phyloP scores from a whole-genome alignment of 2,113 vertebrate species.

The Elephas maximus region DNA sequence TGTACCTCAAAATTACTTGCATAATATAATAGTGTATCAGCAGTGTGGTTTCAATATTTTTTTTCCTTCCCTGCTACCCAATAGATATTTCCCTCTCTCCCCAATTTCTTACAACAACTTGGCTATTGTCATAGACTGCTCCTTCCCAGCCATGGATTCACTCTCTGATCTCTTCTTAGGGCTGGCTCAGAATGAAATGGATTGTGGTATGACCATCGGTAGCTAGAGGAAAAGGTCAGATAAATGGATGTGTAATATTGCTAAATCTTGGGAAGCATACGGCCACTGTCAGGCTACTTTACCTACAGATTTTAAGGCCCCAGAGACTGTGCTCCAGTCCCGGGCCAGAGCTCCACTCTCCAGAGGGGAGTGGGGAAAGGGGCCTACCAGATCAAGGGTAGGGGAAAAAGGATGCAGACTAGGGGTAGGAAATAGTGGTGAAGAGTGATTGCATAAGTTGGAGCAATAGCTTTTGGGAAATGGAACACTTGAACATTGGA shows the following conservation, averaged over 20 bases:
- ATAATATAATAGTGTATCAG: neutral
- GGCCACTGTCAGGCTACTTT: neutral
- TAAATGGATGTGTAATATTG: neutral
- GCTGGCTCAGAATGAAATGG: neutral
- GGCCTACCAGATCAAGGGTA: neutral
- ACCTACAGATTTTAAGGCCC: neutral
- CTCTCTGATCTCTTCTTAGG: neutral
- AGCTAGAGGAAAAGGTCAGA: neutral
- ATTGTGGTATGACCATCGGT: neutral
- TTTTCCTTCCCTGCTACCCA: neutral
- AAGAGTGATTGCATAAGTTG: neutral
- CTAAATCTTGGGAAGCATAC: neutral
- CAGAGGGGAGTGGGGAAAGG: neutral
- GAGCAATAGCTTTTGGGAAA: neutral
- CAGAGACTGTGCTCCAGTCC: neutral
- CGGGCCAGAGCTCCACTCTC: neutral
- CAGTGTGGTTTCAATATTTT: neutral
- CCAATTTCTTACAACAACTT: neutral
- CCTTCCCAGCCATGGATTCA: neutral
- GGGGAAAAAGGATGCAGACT: neutral
- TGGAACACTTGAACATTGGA: neutral
- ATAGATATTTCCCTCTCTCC: neutral
- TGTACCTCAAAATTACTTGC: neutral
- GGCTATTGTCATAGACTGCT: neutral
- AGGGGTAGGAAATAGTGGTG: neutral